Conservation (phyloP, 2,113 vertebrate species). For the Pygoscelis adeliae region DNA sequence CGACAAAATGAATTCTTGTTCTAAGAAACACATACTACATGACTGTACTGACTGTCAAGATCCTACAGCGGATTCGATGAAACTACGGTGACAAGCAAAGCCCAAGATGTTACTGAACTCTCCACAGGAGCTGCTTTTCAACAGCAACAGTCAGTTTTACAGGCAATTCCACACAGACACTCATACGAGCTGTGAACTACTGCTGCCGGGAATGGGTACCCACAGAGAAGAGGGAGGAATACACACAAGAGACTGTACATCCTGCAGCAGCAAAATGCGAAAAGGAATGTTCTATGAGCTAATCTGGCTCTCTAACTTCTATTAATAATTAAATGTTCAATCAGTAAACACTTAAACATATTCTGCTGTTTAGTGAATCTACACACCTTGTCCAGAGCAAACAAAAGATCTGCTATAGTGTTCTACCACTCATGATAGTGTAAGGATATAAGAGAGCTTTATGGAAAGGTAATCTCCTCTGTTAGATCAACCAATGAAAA, state of each 20-base stretch:
- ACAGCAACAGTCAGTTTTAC: not conserved
- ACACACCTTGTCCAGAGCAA: not conserved
- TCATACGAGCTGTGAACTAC: not conserved
- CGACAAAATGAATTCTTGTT: not conserved
- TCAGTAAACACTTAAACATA: not conserved
- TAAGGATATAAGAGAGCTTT: not conserved
- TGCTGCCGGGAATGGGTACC: not conserved
- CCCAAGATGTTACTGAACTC: not conserved
- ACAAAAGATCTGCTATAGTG: not conserved
- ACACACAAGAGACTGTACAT: not conserved
- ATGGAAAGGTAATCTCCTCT: not conserved
- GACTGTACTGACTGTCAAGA: not conserved
- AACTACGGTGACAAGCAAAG: not conserved
- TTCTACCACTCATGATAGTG: not conserved
- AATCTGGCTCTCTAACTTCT: not conserved
- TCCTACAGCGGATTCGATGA: not conserved
- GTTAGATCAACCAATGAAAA: not conserved
- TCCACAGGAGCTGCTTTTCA: not conserved
- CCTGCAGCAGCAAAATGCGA: not conserved
- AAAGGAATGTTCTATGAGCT: not conserved
- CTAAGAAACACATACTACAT: not conserved
- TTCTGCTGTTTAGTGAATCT: not conserved
- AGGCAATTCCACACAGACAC: not conserved
- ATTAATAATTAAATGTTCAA: not conserved
- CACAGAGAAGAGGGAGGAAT: not conserved